phyloP scores from a whole-genome alignment of 2,888 invertebrate genomes.

The Dasypogon diadema region DNA sequence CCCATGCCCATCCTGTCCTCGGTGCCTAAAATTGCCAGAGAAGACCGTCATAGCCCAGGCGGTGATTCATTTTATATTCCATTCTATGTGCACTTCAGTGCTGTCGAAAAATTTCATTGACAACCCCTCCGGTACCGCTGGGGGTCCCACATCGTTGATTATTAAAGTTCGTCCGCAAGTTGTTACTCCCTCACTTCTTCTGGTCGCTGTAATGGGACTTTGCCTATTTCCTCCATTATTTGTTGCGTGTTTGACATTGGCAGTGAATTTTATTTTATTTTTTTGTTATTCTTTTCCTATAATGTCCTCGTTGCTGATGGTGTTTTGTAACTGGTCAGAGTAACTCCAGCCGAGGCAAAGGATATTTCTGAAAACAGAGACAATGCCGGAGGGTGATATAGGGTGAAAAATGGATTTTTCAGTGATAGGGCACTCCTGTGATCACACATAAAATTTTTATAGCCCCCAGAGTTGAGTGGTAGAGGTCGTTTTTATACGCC shows the following conservation, averaged over 20 bases:
- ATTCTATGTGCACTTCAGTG: not conserved
- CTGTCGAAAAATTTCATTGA: not conserved
- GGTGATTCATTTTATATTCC: not conserved
- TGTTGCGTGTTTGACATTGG: constrained; percentile 45
- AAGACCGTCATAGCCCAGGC: too few species aligned
- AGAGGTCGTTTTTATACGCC: too few species aligned
- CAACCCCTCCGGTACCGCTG: not conserved
- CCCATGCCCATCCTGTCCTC: too few species aligned
- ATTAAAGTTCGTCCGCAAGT: constrained; percentile 6
- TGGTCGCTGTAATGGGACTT: not conserved
- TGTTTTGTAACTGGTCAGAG: too few species aligned
- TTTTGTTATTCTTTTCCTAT: constrained; percentile 4
- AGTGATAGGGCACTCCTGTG: too few species aligned
- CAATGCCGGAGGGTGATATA: too few species aligned
- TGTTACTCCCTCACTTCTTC: not conserved
- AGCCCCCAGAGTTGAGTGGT: too few species aligned
- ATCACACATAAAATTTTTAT: too few species aligned
- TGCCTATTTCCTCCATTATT: constrained; percentile 8
- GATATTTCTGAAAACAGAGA: too few species aligned
- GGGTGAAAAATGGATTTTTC: too few species aligned
- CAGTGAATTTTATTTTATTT: constrained; percentile 18
- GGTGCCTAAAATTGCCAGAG: too few species aligned
- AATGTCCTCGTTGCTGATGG: not conserved
- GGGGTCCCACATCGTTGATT: not conserved
- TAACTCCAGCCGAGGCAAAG: too few species aligned